Evolutionary conservation across 2,888 invertebrate genomes (phyloP), one percentile per base, ranked within the genome.

Genomic region (Galeruca laticollis): DNA sequence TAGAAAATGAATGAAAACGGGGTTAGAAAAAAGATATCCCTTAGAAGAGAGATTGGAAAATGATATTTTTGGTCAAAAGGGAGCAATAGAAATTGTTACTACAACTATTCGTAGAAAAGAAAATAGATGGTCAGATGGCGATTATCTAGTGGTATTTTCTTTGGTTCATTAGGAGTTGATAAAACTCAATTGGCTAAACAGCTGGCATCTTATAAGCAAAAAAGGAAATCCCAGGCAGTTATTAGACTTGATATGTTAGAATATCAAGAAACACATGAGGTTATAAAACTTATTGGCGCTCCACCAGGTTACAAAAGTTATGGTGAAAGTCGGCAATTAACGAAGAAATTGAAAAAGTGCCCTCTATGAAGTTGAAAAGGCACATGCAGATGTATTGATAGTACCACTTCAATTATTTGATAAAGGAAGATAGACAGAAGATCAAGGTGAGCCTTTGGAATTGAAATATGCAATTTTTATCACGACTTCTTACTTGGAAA

Each of bases 331-430:
- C 94, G 95, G 0, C 94, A 94, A 83, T 85, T 95, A 73, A 97
- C 96, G n/a, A 93, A 94, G 81, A 89, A 91, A 73, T 87, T 96
- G 72, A 89, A 89, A 65, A 89, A 90, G 60, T 90, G 88, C 70
- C 91, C 92, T 97, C 86, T 97, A 97, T 84, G 97, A 97, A 87
- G 95, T 97, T 15, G 97, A 97, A 82, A 97, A 97, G 86, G 97
- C 97, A 31, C 97, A 97, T 85, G 94, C 96, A 0, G 97, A 97
- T 86, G 95, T 97, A 33, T 88, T 97, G 68, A 96, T 96, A 6
- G 94, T 96, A 69, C 88, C 97, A 75, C 87, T 97, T 75, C 97
- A 97, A 84, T 87, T 97, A n/a, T 96, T 97, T 85, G 96, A 79
- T 54, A 77, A 78, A 89, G 96, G 96, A 8, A 89, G 96, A 49